Conservation (phyloP, 1,140 invertebrate species). For the Eulimnadia texana region DNA sequence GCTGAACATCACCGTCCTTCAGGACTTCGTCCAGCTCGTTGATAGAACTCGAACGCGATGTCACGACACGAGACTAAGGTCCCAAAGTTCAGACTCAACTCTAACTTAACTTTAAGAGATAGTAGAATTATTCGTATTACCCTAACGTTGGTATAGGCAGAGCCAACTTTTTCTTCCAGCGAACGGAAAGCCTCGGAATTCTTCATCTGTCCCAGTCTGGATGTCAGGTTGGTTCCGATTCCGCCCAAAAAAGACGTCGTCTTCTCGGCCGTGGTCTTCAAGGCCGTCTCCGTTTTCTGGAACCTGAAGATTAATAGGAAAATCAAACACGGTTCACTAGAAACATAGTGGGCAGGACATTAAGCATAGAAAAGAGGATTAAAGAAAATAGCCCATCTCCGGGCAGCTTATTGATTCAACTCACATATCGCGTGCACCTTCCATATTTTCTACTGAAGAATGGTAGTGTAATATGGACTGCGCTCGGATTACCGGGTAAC, state of each 20-base stretch:
- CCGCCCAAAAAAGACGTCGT: slow-evolving; percentile 75
- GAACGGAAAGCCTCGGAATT: slow-evolving; percentile 94
- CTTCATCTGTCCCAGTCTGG: slow-evolving; percentile 79
- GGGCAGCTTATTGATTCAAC: slow-evolving; percentile 4
- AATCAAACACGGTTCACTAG: neutral
- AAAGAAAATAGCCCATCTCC: no score
- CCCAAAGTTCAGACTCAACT: neutral
- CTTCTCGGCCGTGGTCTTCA: slow-evolving; percentile 76
- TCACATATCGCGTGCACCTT: slow-evolving; percentile 15
- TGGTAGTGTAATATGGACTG: neutral
- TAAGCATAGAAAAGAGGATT: no score
- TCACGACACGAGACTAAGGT: slow-evolving; percentile 13
- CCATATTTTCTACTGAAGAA: slow-evolving; percentile 9
- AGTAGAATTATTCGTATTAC: slow-evolving; percentile 34
- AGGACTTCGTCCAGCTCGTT: slow-evolving; percentile 14
- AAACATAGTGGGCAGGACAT: no score
- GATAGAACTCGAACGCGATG: slow-evolving; percentile 15
- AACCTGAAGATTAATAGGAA: slow-evolving; percentile 42
- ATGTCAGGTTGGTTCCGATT: slow-evolving; percentile 63
- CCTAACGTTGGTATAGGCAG: slow-evolving; percentile 89
- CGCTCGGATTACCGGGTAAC: neutral
- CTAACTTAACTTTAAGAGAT: neutral
- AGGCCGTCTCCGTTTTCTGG: slow-evolving; percentile 76
- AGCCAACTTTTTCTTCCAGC: slow-evolving; percentile 85
- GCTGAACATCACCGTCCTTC: slow-evolving; percentile 7